A percentile compares a stretch with the other conserved stretches of the same genome.
These are phyloP conservation scores for Hippoglossus stenolepis DNA, from an alignment of 2,113 vertebrate genomes.

Conservation along the genomic window DNA sequence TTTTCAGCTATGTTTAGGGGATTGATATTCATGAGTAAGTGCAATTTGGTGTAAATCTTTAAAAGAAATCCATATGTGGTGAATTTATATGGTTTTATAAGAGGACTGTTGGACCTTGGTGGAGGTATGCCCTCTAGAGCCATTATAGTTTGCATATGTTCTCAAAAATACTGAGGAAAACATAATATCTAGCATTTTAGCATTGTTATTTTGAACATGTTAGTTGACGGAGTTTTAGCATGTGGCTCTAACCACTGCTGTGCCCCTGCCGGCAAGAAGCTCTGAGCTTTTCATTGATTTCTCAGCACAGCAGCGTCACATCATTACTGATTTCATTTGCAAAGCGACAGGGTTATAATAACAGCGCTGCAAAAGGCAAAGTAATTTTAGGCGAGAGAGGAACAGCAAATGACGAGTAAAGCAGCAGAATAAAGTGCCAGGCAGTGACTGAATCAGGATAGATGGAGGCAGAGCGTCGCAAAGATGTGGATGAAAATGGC, in stretches of 20 bases:
- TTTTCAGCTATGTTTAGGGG: too few relatives aligned
- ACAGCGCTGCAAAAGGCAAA: conserved; percentile 1
- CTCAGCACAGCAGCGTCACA: conserved; percentile 7
- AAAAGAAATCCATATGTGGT: too few relatives aligned
- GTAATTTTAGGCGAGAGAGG: not conserved
- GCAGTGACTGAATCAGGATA: not conserved
- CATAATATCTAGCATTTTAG: not conserved
- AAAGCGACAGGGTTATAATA: not conserved
- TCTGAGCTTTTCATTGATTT: not conserved
- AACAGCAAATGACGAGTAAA: not conserved
- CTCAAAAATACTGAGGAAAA: not conserved
- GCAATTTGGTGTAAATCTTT: too few relatives aligned
- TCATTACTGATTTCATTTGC: not conserved
- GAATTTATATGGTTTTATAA: too few relatives aligned
- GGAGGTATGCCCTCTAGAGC: too few relatives aligned
- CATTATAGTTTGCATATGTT: not conserved
- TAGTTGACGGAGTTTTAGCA: not conserved
- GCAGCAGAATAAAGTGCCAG: conserved; percentile 4
- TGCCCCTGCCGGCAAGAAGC: not conserved
- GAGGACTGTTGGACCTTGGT: too few relatives aligned
- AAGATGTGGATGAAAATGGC: not conserved
- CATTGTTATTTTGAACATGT: not conserved
- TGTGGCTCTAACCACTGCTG: not conserved
- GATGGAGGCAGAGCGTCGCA: not conserved
- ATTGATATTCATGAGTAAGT: too few relatives aligned